Conservation (phyloP, 2,888 invertebrate genomes). For the Trissoscelio sp. region DNA sequence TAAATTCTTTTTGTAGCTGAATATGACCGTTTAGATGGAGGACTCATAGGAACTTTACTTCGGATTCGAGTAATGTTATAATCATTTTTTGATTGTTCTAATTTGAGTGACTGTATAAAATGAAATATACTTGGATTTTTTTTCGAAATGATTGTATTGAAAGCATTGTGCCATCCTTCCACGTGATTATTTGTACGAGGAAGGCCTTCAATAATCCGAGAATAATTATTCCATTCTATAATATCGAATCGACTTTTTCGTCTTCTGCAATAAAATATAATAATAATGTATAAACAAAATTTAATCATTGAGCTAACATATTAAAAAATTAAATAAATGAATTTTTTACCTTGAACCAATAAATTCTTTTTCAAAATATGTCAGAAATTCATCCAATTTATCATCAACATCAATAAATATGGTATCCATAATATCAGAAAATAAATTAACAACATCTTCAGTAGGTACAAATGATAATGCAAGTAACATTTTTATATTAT, state of each 20-base stretch:
- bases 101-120: neutral
- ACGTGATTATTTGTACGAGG: slow-evolving; percentile 1
- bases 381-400: slow-evolving; percentile 2
- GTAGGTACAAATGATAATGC: slow-evolving; percentile 6
- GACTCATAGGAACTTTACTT: neutral
- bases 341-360: slow-evolving; percentile 1
- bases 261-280: neutral
- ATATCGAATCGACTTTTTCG: neutral
- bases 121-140: slow-evolving; percentile 15
- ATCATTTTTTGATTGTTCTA: slow-evolving; percentile 15
- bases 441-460: neutral
- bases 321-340: neutral
- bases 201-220: neutral
- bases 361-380: slow-evolving; percentile 24
- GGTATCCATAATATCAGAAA: neutral
- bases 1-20: neutral
- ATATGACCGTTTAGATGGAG: neutral
- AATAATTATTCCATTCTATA: slow-evolving; percentile 12
- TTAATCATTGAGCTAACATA: neutral
- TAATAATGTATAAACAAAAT: slow-evolving; percentile 1
- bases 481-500: slow-evolving; percentile 14
- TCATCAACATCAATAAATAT: neutral
- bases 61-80: neutral
- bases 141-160: neutral
- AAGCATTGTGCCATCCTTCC: slow-evolving; percentile 14